Evolutionary conservation across 2,888 invertebrate genomes (phyloP), one percentile per base, ranked within the genome.

Genomic region (Stenodema calcarata): DNA sequence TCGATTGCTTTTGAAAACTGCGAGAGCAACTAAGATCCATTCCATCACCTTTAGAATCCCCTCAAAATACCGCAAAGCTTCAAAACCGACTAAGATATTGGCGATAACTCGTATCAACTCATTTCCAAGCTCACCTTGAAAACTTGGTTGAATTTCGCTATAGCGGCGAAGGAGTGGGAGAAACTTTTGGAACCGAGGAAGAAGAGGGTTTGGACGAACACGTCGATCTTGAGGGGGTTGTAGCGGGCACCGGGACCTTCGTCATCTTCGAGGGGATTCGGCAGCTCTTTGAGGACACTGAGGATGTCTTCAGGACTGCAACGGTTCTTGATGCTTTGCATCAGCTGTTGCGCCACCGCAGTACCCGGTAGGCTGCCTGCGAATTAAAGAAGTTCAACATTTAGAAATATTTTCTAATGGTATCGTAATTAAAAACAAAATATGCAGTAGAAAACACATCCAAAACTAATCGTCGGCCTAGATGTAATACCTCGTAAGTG

Each of bases 141-240:
- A 1, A 97, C 97, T 91, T 95, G 94, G 91, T 96, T 96, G 90
- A 96, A 99, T 93, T 99, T 99, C 69, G 98, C 97, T 89, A 99
- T 96, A n/a, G 98, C 99, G 7, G 99, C 98, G 91, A 99, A 99
- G 89, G 98, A 97, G 91, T 99, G 99, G 87, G 98, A 98, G 91
- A 99, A 98, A 89, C 99, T 98, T 92, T 99, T 99, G 81, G 96
- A 96, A 47, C 98, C 99, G 87, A 99, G 93, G 91, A 97, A 96
- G 6, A 99, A 93, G 81, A 99, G 91, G 0, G 98, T 98, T 90
- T 98, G 98, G n/a, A 98, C 97, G 91, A 99, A 99, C 0, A 99
- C 97, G 90, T 99, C 98, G 82, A 99, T 98, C 92, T 98, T 98
- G 81, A 98, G 92, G 0, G 98, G 97, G 92, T 98, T 98, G 91